Base-by-base conservation (phyloP, 2,113 vertebrate genomes). In the Otolemur garnettii region DNA sequence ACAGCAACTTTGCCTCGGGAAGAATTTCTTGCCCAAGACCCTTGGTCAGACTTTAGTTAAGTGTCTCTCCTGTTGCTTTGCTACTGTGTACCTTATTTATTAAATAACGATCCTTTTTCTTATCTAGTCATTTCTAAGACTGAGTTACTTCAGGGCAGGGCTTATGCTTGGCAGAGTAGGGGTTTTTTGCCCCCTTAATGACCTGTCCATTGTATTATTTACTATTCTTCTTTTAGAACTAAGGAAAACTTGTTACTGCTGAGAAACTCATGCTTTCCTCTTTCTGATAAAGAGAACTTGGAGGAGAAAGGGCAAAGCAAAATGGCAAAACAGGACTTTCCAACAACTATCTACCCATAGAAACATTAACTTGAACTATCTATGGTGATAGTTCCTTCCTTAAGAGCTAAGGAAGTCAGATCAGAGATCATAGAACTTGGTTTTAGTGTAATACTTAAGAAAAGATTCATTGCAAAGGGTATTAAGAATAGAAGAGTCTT, bases 171-270 rank as follows among this genome's bases (percentile, higher is more conserved):
- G 30, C 4, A 94, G 19, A 59, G 33, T 59, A 90, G 42, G 22
- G 77, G 55, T 82, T 96, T 60, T 38, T 75, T 90, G 5, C 45
- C 45, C 45, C 75, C 86, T 64, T 30, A 90, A 77, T 53, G 28
- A 79, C 78, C 57, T 92, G 11, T 42, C 69, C 53, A 84, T 75
- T 93, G 79, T 8, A 14, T 78, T 93, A 78, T 42, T 87, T 85
- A 92, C 62, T 93, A 96, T 81, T 64, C 38, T n/a, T 78, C 45
- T 79, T 79, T 80, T 86, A 90, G 45, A 95, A 93, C 59, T 93
- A 62, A 93, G 57, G 35, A 89, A 94, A 92, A 82, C 2, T 6
- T 55, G 35, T 80, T 35, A 81, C 12, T 90, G 35, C 62, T 87
- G 12, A 88, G 53, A 15, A 93, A 94, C 22, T 75, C 21, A 35